Evolutionary conservation across 2,113 vertebrate species (phyloP), one percentile per base, ranked within the genome.

Genomic region (Ictidomys tridecemlineatus): DNA sequence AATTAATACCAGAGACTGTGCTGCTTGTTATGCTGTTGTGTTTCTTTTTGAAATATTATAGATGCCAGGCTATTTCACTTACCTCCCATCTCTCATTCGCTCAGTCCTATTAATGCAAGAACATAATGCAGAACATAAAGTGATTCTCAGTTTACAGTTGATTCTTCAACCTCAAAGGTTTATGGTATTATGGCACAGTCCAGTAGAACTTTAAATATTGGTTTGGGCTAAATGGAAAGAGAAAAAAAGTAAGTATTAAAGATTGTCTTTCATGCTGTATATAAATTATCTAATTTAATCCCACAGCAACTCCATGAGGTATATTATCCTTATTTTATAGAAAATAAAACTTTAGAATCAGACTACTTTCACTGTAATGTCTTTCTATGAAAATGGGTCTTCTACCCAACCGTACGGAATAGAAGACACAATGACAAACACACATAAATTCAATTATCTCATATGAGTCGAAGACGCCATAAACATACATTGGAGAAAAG

Each of bases 321-420:
- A n/a, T 48, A 32, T 84, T 84, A 74, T 74, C 37, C 82, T 86
- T 91, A 72, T 95, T 92, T 82, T 42, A 72, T 13, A 42, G 53
- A 73, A 65, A 85, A 89, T 30, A 93, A 85, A 45, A 85, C 22
- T 91, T 56, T 85, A 85, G 37, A 91, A 85, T 58, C 28, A 76
- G 6, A 85, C 48, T 79, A 10, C 86, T 72, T 93, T 91, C 67
- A 82, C 86, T 45, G 69, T 24, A 80, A 63, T 45, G 30, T 65
- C 16, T 88, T 96, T 84, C 83, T 9, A 65, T 42, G 58, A 80
- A 12, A 76, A 85, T 12, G 73, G 22, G 2, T 42, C 87, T 92
- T 72, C n/a, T 63, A 58, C 8, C 56, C 20, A 58, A 58, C 24
- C 14, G 51, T 53, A 58, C 6, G 8, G 20, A 58, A 58, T 22